These are phyloP conservation scores for Sepiola atlantica DNA, from an alignment of 2,888 invertebrate species.

Conservation along the genomic window DNA sequence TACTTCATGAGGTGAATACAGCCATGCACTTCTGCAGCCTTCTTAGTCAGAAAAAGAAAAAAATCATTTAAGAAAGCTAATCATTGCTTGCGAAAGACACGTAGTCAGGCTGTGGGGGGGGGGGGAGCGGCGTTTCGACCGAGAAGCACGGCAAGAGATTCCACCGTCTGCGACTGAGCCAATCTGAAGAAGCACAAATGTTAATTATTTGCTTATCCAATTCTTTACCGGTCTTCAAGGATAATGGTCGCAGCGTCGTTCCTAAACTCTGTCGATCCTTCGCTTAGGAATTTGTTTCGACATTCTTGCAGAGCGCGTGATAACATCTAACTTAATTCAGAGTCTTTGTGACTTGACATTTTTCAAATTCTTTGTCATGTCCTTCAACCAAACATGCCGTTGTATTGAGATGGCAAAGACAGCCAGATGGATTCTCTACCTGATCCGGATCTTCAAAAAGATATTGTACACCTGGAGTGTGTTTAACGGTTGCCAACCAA, in stretches of 20 bases:
- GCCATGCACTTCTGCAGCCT: neutral
- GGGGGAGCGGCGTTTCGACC: neutral
- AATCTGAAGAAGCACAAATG: neutral
- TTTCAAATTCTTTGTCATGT: neutral
- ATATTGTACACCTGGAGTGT: too few relatives aligned
- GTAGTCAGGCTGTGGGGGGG: too few relatives aligned
- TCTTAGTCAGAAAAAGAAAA: neutral
- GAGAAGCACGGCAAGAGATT: neutral
- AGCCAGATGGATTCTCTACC: too few relatives aligned
- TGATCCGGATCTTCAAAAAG: too few relatives aligned
- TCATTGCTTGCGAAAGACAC: neutral
- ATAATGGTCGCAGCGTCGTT: neutral
- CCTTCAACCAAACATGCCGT: too few relatives aligned
- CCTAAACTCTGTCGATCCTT: neutral
- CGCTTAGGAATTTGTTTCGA: neutral
- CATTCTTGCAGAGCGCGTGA: neutral
- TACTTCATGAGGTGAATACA: too few relatives aligned
- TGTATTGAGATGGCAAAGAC: too few relatives aligned
- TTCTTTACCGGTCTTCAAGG: neutral
- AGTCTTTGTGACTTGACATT: neutral
- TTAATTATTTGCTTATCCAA: slow-evolving; percentile 20
- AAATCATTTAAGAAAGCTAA: neutral
- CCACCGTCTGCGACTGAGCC: neutral
- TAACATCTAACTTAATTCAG: neutral
- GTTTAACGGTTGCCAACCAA: too few relatives aligned